Conservation (phyloP, 2,888 invertebrate species). For the Trachelus troglodyta region DNA sequence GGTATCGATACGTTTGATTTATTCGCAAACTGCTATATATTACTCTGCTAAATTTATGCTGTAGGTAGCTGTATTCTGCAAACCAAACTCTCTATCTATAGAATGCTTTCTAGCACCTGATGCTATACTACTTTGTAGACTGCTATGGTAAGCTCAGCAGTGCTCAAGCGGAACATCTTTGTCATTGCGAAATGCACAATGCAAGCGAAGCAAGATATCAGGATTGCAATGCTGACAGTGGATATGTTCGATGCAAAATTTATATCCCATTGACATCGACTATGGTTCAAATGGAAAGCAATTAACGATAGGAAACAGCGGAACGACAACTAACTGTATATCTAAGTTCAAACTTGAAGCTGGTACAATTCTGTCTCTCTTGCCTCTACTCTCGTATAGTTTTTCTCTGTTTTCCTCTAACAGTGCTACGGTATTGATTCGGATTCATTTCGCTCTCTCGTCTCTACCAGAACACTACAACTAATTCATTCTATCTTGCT, state of each 20-base stretch:
- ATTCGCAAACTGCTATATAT: too few species aligned
- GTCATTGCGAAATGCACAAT: background rate
- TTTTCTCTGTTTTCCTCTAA: background rate
- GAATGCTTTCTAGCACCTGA: background rate
- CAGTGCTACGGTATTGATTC: constrained; percentile 1
- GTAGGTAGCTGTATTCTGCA: background rate
- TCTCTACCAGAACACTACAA: background rate
- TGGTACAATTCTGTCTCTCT: background rate
- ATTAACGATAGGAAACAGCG: background rate
- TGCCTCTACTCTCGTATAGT: background rate
- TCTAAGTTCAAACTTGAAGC: background rate
- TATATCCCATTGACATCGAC: background rate
- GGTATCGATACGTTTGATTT: background rate
- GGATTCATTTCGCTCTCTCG: background rate
- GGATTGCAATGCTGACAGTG: background rate
- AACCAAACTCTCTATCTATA: background rate
- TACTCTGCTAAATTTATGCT: too few species aligned
- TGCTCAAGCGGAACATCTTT: background rate
- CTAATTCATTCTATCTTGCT: background rate
- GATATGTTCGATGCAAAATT: background rate
- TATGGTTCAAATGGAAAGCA: background rate
- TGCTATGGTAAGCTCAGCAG: background rate
- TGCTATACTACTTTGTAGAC: background rate
- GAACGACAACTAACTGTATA: background rate
- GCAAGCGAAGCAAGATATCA: background rate